These are phyloP conservation scores for Drosophila cardini DNA, from an alignment of 1,140 invertebrate species.

Conservation along the genomic window DNA sequence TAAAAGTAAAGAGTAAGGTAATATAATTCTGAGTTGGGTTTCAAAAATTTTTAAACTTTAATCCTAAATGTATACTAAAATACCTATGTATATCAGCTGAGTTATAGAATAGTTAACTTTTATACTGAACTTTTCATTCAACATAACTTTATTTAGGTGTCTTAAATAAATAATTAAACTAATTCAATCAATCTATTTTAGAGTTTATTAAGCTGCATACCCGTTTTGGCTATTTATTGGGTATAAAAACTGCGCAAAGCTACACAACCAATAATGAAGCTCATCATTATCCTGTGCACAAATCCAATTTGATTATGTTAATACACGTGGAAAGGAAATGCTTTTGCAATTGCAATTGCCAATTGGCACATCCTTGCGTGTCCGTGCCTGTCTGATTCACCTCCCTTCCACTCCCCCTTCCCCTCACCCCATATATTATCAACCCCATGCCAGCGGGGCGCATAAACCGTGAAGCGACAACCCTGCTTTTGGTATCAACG, in stretches of 20 bases:
- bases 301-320: constrained; percentile 84
- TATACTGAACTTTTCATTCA: too few species aligned
- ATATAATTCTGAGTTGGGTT: not conserved
- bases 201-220: not conserved
- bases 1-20: too few species aligned
- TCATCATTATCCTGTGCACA: constrained; percentile 84
- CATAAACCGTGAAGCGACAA: constrained; percentile 19
- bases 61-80: too few species aligned
- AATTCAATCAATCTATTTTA: not conserved
- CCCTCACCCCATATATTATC: too few species aligned
- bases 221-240: not conserved
- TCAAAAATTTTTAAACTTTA: too few species aligned
- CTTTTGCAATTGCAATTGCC: constrained; percentile 83
- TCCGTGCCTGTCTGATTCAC: constrained; percentile 21
- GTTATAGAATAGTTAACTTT: too few species aligned
- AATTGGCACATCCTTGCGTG: constrained; percentile 66
- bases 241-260: constrained; percentile 44
- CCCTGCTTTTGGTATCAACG: constrained; percentile 2
- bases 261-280: constrained; percentile 80
- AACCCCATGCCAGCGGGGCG: not conserved
- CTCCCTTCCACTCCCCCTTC: not conserved
- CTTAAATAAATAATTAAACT: not conserved
- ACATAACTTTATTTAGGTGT: too few species aligned
- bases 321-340: constrained; percentile 83
- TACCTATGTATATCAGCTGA: too few species aligned